These are phyloP conservation scores for Climacteris rufus DNA, from an alignment of 2,113 vertebrate genomes.

Conservation along the genomic window DNA sequence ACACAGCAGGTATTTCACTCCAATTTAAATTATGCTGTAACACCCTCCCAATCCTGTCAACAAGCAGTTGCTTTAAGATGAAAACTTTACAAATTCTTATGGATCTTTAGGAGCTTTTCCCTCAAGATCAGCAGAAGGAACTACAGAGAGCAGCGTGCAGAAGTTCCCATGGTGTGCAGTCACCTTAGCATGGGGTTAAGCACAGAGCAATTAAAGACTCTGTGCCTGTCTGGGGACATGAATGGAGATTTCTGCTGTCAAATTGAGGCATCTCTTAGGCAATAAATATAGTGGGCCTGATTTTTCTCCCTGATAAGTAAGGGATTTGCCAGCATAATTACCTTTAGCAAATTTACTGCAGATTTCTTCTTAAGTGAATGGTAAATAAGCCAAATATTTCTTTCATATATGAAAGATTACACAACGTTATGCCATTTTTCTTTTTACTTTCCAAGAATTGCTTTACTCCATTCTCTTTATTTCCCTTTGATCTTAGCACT, in stretches of 20 bases:
- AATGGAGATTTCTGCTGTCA: neutral
- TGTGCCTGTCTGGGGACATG: neutral
- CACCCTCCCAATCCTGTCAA: neutral
- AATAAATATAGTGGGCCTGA: neutral
- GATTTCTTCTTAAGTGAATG: neutral
- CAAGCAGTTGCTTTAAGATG: neutral
- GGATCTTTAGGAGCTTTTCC: neutral
- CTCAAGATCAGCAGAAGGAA: neutral
- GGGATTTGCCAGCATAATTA: neutral
- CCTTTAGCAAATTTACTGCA: neutral
- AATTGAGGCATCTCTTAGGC: neutral
- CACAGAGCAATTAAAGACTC: neutral
- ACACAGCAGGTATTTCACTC: neutral
- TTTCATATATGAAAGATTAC: neutral
- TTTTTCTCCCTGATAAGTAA: neutral
- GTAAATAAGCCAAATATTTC: neutral
- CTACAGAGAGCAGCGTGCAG: accelerated
- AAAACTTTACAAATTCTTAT: neutral
- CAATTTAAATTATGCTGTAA: neutral
- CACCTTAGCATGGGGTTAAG: neutral
- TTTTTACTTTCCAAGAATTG: conserved; percentile 20
- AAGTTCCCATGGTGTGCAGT: neutral
- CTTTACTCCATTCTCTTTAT: neutral
- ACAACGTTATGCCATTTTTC: neutral
- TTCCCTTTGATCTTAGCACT: conserved; percentile 46